These are phyloP conservation scores for Pituophis catenifer DNA, from an alignment of 2,113 vertebrate species.

Conservation along the genomic window DNA sequence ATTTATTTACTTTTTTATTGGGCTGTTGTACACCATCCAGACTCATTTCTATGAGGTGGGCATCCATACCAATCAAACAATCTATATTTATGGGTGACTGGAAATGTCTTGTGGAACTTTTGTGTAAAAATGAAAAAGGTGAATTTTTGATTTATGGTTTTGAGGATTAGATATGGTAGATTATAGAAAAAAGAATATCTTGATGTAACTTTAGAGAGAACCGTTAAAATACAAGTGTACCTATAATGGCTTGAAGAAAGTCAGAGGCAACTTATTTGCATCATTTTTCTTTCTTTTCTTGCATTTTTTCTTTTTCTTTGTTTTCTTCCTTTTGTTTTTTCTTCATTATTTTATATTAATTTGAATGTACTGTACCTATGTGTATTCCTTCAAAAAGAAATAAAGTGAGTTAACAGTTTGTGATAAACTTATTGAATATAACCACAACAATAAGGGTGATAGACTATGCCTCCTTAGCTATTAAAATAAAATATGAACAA, in stretches of 20 bases:
- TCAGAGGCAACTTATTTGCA: background rate
- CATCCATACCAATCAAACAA: background rate
- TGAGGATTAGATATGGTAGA: background rate
- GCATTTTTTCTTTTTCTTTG: background rate
- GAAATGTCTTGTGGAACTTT: background rate
- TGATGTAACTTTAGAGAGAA: background rate
- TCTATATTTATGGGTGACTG: background rate
- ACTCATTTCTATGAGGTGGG: background rate
- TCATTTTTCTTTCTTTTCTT: background rate
- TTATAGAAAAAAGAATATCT: background rate
- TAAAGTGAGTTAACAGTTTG: background rate
- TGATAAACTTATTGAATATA: background rate
- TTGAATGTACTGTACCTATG: background rate
- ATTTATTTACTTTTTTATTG: background rate
- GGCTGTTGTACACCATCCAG: background rate
- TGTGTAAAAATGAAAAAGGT: background rate
- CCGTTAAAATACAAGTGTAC: background rate
- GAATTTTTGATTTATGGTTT: background rate
- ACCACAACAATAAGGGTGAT: background rate
- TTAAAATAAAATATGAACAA: background rate
- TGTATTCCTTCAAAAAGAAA: background rate
- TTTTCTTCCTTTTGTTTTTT: background rate
- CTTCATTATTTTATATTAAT: background rate
- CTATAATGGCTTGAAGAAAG: background rate
- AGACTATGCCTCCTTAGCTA: background rate